Base-by-base conservation (phyloP, 2,888 invertebrate species). In the Drosophila putrida region DNA sequence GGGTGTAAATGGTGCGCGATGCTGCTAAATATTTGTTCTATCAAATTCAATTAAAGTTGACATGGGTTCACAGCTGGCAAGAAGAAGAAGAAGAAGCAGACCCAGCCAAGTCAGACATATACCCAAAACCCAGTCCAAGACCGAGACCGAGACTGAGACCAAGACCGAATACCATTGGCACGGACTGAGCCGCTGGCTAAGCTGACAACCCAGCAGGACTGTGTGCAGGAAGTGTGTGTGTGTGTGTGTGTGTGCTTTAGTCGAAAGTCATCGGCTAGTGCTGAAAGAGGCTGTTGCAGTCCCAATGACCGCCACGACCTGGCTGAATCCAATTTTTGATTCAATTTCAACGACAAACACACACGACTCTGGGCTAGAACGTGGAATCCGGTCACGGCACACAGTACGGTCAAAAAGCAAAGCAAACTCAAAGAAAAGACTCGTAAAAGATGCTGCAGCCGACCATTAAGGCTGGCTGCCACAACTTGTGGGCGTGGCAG, bases 11-110 rank as follows among this genome's bases (percentile, higher is more conserved):
- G 85, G 69, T 59, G 76, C 82, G 73, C 77, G 67, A 75, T 73
- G 69, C 65, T 71, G 82, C 83, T 86, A 88, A 83, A 83, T 83
- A 88, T 83, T 88, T 88, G 82, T 83, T 83, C 82, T 80, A 83
- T 83, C 88, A 83, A 88, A 83, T 83, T 83, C 88, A 83, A 83
- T 83, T 83, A 88, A 88, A 88, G 80, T 88, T 83, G 83, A 83
- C 88, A 83, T 88, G 83, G 83, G 83, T 83, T 82, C 83, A 70
- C 83, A 82, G 82, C 82, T 81, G 78, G 68, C 63, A 67, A 49
- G 59, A 8, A 65, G 25, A 67, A 49, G 59, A 8, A 65, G 25
- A 20, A 46, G 46, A 36, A 39, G 8, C 41, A 36, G 49, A 38
- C 31, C 6, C 31, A 27, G 53, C 4, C 39, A 33, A 31, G 15